Evolutionary conservation across 2,113 vertebrate species (phyloP), one percentile per base, ranked within the genome.

Genomic region (Oncorhynchus tshawytscha): DNA sequence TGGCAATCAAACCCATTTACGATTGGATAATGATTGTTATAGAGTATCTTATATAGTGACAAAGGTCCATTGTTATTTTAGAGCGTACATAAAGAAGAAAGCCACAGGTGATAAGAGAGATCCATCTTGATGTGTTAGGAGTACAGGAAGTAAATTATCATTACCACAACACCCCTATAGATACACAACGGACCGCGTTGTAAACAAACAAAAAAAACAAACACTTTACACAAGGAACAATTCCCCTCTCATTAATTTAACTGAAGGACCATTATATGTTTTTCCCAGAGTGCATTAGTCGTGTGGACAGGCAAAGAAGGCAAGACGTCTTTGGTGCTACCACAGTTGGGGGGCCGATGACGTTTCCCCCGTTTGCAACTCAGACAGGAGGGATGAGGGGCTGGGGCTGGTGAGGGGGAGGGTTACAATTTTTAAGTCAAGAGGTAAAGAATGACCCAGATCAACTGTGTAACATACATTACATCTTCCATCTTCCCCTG

Each of bases 211-310:
- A 5, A 0, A 82, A 83, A 7, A 90, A 79, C n/a, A 84, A 24
- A 70, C 87, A 85, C 73, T 5, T 79, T 81, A 60, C 80, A 73
- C 68, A 75, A 84, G 87, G 86, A 73, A 6, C 82, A 82, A 89
- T 89, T 86, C 81, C 82, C 72, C 78, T 74, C 88, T 91, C 90
- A 89, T 92, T 92, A 88, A 92, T 91, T 91, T 90, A 88, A 88
- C 81, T 71, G 5, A 72, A 66, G 81, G 78, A 73, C 82, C 82
- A 89, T 90, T 91, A 89, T 91, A 90, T 92, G 90, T 88, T 87
- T 78, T 89, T 84, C 88, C 76, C 82, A 74, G 77, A 24, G 82
- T 89, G 90, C 91, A 92, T 93, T 91, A 90, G 88, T 92, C 87
- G 90, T 82, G 72, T 31, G 29, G 80, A 75, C 75, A 82, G 72